Evolutionary conservation across 2,888 invertebrate species (phyloP).

Genomic region (Leptinotarsa haldemani): DNA sequence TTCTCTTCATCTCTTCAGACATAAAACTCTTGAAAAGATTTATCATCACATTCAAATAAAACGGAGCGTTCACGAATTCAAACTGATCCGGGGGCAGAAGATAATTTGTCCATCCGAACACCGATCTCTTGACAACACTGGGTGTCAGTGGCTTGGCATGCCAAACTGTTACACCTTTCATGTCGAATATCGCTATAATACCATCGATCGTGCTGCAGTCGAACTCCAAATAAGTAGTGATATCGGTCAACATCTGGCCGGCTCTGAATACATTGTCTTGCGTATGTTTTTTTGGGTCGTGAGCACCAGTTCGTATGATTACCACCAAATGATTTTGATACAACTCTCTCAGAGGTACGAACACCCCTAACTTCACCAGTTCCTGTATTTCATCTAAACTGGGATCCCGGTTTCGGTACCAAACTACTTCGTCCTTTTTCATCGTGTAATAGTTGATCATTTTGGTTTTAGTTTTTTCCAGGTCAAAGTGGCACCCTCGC

Average conservation of each 20-base stretch:
- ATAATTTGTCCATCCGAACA: constrained; percentile 77
- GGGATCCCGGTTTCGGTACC: constrained; percentile 72
- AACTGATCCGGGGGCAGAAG: constrained; percentile 75
- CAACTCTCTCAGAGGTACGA: constrained; percentile 68
- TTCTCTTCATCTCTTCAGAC: constrained; percentile 70
- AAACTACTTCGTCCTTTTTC: constrained; percentile 68
- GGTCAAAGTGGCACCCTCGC: constrained; percentile 71
- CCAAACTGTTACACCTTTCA: constrained; percentile 69
- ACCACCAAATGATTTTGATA: constrained; percentile 69
- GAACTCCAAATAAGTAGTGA: constrained; percentile 67
- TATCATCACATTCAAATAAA: constrained; percentile 76
- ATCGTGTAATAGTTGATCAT: constrained; percentile 70
- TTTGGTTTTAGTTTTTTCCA: constrained; percentile 70
- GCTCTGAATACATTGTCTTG: constrained; percentile 73
- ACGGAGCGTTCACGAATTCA: constrained; percentile 74
- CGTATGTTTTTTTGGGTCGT: constrained; percentile 70
- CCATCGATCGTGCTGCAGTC: constrained; percentile 67
- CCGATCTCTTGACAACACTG: constrained; percentile 70
- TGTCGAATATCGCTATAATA: constrained; percentile 72
- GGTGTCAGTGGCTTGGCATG: constrained; percentile 69
- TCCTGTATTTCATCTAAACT: constrained; percentile 69
- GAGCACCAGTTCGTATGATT: constrained; percentile 70
- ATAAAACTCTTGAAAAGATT: constrained; percentile 75
- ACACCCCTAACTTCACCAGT: constrained; percentile 68
- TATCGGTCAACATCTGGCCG: constrained; percentile 73